A percentile compares a stretch with the other conserved stretches of the same genome.
Conservation (phyloP, 2,113 vertebrate species). For the Xenopus borealis region DNA sequence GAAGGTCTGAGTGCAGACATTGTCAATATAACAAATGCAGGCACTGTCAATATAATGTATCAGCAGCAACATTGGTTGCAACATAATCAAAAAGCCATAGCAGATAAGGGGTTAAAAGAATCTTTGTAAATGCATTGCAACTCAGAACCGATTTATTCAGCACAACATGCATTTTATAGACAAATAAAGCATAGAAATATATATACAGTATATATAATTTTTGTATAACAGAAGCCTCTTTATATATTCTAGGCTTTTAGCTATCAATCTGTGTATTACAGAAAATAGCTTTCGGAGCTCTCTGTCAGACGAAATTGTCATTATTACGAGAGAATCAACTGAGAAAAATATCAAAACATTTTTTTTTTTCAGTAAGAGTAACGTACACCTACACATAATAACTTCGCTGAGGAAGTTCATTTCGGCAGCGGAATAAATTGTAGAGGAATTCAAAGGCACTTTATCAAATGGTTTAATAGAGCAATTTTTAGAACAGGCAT, state of each 20-base stretch:
- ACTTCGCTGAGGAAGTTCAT: not conserved
- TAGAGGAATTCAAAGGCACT: not conserved
- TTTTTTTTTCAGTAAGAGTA: not conserved
- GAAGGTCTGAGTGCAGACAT: too few relatives aligned
- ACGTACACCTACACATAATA: not conserved
- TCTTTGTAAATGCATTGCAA: not conserved
- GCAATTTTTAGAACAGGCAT: not conserved
- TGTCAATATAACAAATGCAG: too few relatives aligned
- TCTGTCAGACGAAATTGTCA: not conserved
- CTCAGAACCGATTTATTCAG: not conserved
- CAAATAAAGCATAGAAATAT: not conserved
- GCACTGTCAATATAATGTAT: too few relatives aligned
- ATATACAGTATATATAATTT: not conserved
- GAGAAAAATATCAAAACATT: not conserved
- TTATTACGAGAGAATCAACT: not conserved
- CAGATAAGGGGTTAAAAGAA: not conserved
- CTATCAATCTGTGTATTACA: not conserved
- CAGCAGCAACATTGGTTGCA: too few relatives aligned
- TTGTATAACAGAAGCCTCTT: not conserved
- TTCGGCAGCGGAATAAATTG: not conserved
- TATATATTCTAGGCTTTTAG: not conserved
- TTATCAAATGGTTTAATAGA: not conserved
- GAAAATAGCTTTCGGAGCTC: not conserved
- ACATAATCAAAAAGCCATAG: not conserved
- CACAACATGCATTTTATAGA: not conserved